Evolutionary conservation across 2,113 vertebrate genomes (phyloP).

Genomic region (Gambusia affinis): DNA sequence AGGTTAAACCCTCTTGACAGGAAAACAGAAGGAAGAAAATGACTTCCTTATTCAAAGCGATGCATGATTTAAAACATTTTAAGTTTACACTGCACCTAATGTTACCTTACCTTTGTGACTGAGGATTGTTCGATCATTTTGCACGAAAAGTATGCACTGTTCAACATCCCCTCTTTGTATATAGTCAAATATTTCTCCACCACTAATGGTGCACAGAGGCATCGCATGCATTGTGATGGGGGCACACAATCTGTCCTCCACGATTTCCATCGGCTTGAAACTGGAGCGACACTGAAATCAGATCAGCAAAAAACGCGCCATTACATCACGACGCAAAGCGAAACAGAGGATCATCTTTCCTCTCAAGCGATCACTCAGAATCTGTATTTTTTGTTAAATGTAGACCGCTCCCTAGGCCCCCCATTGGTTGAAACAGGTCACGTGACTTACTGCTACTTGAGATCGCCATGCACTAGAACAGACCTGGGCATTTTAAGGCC

Average conservation of each 20-base stretch:
- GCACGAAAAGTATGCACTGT: slow-evolving; percentile 67
- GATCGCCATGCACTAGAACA: not conserved
- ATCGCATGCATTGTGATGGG: slow-evolving; percentile 58
- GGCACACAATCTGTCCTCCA: not conserved
- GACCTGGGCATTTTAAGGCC: too few species aligned
- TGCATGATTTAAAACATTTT: not conserved
- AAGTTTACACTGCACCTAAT: not conserved
- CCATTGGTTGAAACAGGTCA: slow-evolving; percentile 44
- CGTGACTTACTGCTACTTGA: slow-evolving; percentile 4
- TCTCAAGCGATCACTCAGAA: slow-evolving; percentile 6
- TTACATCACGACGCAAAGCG: slow-evolving; percentile 20
- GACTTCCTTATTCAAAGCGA: not conserved
- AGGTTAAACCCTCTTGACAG: slow-evolving; percentile 12
- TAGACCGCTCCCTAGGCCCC: slow-evolving; percentile 48
- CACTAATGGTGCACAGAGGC: slow-evolving; percentile 33
- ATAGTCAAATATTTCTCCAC: slow-evolving; percentile 77
- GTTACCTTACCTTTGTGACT: slow-evolving; percentile 74
- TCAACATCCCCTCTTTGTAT: slow-evolving; percentile 75
- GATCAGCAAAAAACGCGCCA: slow-evolving; percentile 1
- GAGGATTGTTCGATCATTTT: slow-evolving; percentile 70
- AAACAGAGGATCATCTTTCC: slow-evolving; percentile 29
- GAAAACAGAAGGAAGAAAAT: slow-evolving; percentile 8
- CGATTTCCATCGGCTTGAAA: slow-evolving; percentile 5
- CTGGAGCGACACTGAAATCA: slow-evolving; percentile 11
- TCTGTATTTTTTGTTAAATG: slow-evolving; percentile 22